Conservation (phyloP, 2,888 invertebrate species). For the Cistogaster globosa region DNA sequence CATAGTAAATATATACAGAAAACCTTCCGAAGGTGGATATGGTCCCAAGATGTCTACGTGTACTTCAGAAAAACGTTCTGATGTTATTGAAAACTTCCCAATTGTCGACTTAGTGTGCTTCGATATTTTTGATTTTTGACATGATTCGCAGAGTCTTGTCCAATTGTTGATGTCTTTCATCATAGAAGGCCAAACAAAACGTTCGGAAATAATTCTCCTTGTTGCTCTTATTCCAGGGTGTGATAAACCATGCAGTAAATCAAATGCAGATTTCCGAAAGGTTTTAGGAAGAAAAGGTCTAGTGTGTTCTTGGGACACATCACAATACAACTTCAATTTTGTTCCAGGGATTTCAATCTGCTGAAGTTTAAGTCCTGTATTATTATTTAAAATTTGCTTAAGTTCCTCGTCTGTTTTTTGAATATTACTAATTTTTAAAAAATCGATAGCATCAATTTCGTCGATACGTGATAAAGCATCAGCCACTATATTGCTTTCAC, state of each 20-base stretch:
- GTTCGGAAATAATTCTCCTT: not conserved
- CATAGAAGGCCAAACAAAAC: not conserved
- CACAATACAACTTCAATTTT: not conserved
- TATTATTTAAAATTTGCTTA: not conserved
- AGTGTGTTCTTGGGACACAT: not conserved
- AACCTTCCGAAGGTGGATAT: not conserved
- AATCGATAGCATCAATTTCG: not conserved
- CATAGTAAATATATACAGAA: not conserved
- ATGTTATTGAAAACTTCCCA: not conserved
- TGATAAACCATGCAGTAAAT: not conserved
- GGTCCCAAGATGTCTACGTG: not conserved
- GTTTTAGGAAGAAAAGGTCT: conserved; percentile 6
- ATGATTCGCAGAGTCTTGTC: too few species aligned
- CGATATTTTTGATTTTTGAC: not conserved
- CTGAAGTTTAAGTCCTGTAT: not conserved
- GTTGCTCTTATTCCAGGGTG: not conserved
- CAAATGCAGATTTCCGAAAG: conserved; percentile 31
- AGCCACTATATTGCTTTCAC: not conserved
- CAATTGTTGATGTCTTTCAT: too few species aligned
- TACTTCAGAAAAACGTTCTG: not conserved
- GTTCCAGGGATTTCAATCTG: not conserved
- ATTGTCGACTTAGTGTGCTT: not conserved
- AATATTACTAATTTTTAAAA: not conserved
- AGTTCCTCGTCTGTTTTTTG: not conserved
- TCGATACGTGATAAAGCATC: not conserved